These are phyloP conservation scores for Podarcis siculus DNA, from an alignment of 2,797 vertebrate species.

Conservation along the genomic window DNA sequence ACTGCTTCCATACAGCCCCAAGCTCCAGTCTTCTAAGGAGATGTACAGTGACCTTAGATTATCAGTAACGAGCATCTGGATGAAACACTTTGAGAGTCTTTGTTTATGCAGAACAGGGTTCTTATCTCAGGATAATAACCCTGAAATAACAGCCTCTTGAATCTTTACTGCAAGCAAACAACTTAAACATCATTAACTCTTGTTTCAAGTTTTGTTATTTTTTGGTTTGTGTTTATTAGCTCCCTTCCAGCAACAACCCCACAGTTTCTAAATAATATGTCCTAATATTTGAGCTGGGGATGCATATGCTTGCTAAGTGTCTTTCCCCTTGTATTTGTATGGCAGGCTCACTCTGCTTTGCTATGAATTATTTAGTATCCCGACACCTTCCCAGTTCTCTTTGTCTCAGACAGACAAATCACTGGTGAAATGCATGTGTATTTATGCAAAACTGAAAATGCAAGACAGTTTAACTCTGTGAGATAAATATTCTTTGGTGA, in stretches of 20 bases:
- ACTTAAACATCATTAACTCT: background rate
- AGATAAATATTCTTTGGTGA: constrained; percentile 45
- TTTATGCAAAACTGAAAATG: constrained; percentile 68
- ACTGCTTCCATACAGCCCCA: too few relatives aligned
- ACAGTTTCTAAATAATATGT: constrained; percentile 9
- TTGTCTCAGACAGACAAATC: constrained; percentile 61
- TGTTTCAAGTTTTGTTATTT: constrained; percentile 16
- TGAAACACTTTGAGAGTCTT: background rate
- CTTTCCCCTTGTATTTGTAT: constrained; percentile 55
- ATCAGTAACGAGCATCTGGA: background rate
- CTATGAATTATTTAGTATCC: constrained; percentile 70
- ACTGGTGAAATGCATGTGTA: constrained; percentile 58
- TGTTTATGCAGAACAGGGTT: background rate
- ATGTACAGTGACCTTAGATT: background rate
- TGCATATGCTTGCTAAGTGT: constrained; percentile 45
- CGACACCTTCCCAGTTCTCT: constrained; percentile 59
- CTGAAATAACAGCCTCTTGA: background rate
- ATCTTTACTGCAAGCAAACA: background rate
- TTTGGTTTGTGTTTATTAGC: background rate
- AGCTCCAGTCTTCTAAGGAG: too few relatives aligned
- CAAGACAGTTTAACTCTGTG: constrained; percentile 62
- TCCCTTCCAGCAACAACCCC: background rate
- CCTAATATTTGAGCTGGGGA: constrained; percentile 33
- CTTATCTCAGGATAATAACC: background rate
- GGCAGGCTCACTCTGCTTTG: constrained; percentile 58